Conservation (phyloP, 1,140 invertebrate genomes). For the Carposina sasakii region DNA sequence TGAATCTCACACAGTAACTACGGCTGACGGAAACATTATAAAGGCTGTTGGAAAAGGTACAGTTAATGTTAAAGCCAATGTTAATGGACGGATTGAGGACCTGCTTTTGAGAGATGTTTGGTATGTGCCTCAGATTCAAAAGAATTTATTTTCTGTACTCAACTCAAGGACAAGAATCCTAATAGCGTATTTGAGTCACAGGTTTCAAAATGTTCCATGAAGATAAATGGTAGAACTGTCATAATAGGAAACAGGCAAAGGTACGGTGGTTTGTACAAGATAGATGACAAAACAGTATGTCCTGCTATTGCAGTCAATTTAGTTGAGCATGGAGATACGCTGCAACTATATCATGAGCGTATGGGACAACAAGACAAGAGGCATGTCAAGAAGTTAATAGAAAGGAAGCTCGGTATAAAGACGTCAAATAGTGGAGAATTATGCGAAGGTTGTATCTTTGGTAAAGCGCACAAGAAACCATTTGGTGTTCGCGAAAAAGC, state of each 20-base stretch:
- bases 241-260: background rate
- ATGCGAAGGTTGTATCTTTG: constrained; percentile 19
- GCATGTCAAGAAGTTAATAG: background rate
- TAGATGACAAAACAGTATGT: background rate
- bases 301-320: background rate
- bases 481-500: constrained; percentile 19
- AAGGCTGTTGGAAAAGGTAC: constrained; percentile 3
- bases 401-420: constrained; percentile 9
- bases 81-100: background rate
- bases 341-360: constrained; percentile 7
- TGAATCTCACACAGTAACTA: background rate
- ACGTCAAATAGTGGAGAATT: constrained; percentile 5
- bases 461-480: constrained; percentile 18
- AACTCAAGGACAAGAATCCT: constrained; percentile 6
- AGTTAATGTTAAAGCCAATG: background rate
- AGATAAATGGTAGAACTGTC: background rate
- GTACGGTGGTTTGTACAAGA: constrained; percentile 7
- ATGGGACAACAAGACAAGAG: background rate
- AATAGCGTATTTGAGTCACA: constrained; percentile 10
- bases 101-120: constrained; percentile 8
- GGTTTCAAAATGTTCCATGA: background rate
- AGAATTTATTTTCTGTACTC: constrained; percentile 20
- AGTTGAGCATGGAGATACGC: background rate
- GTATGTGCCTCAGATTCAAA: constrained; percentile 14
- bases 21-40: constrained; percentile 1